Evolutionary conservation across 35 echinoderm and acorn worm species (phyloP).

Genomic region (Ptychodera flava): DNA sequence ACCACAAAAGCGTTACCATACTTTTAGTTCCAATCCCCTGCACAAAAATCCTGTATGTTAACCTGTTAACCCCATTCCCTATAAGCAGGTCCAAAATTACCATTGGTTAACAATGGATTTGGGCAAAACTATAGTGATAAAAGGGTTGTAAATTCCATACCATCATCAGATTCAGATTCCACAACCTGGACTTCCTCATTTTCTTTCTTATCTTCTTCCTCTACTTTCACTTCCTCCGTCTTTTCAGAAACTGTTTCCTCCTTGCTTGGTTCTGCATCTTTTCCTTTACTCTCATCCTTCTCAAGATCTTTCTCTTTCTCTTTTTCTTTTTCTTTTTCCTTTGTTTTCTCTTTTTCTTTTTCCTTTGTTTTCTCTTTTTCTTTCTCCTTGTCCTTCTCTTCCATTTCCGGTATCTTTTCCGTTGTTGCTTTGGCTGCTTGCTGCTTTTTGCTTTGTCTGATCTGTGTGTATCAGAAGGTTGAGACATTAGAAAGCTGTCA

Average conservation of each 20-base stretch:
- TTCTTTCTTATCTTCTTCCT: background rate
- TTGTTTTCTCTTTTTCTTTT: background rate
- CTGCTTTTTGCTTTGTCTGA: conserved; percentile 47
- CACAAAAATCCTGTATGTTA: too few relatives aligned
- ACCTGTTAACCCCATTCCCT: too few relatives aligned
- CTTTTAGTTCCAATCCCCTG: too few relatives aligned
- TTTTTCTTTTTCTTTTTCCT: conserved; percentile 18
- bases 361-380: conserved; percentile 22
- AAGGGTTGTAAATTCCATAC: background rate
- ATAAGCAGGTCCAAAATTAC: too few relatives aligned
- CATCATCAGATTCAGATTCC: background rate
- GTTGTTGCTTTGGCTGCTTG: conserved; percentile 53
- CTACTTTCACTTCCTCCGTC: background rate
- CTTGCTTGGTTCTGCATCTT: background rate
- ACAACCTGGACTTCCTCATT: conserved; percentile 12
- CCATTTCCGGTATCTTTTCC: conserved; percentile 29
- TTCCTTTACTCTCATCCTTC: conserved; percentile 21
- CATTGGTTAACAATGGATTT: too few relatives aligned
- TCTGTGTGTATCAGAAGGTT: conserved; percentile 4
- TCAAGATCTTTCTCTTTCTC: conserved; percentile 6
- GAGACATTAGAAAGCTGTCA: background rate
- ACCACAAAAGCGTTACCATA: too few relatives aligned
- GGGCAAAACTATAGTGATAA: too few relatives aligned
- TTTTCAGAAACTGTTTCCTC: conserved; percentile 17
- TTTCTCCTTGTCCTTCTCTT: conserved; percentile 23